A percentile compares a stretch with the other conserved stretches of the same genome.
Conservation (phyloP, 2,113 vertebrate species). For the Chaetops frenatus region DNA sequence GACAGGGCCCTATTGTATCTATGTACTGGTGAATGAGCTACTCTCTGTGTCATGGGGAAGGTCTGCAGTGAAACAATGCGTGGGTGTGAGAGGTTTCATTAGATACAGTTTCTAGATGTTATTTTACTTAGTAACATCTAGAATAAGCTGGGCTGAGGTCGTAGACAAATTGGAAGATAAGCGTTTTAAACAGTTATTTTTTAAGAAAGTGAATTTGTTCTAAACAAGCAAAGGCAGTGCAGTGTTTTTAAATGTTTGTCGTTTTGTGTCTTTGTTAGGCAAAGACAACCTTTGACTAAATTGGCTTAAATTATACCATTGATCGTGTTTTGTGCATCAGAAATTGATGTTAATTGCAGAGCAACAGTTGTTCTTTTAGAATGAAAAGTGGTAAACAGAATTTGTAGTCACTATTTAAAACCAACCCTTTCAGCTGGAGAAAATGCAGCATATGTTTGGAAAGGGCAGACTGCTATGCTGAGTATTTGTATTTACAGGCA, state of each 20-base stretch:
- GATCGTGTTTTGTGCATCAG: not conserved
- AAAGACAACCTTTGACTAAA: not conserved
- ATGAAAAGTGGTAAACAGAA: not conserved
- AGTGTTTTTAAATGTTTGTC: not conserved
- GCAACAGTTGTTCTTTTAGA: not conserved
- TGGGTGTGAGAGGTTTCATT: not conserved
- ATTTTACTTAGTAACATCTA: not conserved
- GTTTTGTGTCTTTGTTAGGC: not conserved
- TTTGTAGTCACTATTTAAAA: not conserved
- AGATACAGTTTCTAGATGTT: not conserved
- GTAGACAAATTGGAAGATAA: not conserved
- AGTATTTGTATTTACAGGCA: not conserved
- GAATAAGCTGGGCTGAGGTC: not conserved
- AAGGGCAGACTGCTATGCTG: not conserved
- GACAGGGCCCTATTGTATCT: not conserved
- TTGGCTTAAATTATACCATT: not conserved
- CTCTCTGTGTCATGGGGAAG: not conserved
- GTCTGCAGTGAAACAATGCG: not conserved
- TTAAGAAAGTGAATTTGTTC: not conserved
- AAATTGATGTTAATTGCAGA: not conserved
- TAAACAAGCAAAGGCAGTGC: not conserved
- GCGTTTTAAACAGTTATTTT: not conserved
- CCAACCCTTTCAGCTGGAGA: not conserved
- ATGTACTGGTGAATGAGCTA: rapidly evolving
- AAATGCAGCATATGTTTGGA: not conserved